Evolutionary conservation across 2,888 invertebrate species (phyloP).

Genomic region (Mesochorus sp.): DNA sequence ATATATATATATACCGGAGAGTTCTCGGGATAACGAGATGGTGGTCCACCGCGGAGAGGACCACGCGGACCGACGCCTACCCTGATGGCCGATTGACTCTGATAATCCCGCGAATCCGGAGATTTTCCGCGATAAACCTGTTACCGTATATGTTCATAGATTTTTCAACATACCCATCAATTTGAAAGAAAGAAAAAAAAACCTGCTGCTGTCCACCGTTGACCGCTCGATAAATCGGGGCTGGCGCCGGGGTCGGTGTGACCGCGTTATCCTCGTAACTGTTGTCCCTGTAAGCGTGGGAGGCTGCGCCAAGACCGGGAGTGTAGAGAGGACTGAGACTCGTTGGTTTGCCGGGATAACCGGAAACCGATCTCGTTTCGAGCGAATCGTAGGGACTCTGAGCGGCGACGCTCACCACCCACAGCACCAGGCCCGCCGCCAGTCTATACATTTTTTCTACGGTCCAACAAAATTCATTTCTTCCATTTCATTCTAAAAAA

Average conservation of each 20-base stretch:
- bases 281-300: constrained; percentile 78
- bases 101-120: constrained; percentile 69
- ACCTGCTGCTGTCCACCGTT: constrained; percentile 62
- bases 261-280: constrained; percentile 81
- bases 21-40: constrained; percentile 66
- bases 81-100: constrained; percentile 64
- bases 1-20: constrained; percentile 63
- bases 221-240: constrained; percentile 75
- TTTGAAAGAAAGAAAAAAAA: no score
- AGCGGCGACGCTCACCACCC: constrained; percentile 73
- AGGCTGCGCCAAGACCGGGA: constrained; percentile 70
- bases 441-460: constrained; percentile 78
- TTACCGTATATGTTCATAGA: neutral
- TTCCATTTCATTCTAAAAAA: neutral
- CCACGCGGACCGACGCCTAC: constrained; percentile 66
- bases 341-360: constrained; percentile 74
- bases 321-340: constrained; percentile 77
- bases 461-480: neutral
- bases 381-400: constrained; percentile 76
- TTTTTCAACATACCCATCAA: neutral
- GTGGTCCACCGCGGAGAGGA: constrained; percentile 67
- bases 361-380: constrained; percentile 75
- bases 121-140: constrained; percentile 75
- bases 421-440: constrained; percentile 73
- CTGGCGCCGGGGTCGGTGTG: constrained; percentile 78